Evolutionary conservation across 1,140 invertebrate genomes (phyloP), one percentile per base, ranked within the genome.

Genomic region (Wiebesia pumilae): DNA sequence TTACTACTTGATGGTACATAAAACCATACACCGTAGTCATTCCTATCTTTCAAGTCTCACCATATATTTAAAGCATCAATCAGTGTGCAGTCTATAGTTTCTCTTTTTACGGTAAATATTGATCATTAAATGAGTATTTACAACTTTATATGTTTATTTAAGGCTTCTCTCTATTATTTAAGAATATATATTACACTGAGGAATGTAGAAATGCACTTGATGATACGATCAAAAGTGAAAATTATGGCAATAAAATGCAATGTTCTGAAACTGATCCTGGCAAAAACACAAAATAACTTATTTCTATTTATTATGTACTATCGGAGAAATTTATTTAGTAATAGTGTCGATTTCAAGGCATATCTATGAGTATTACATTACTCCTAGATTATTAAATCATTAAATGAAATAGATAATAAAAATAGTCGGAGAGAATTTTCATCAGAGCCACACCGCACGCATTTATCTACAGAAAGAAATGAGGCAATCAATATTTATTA

Each of bases 1-100:
- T 84, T 77, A 83, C 51, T 40, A 77, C 82, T 77, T 84, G 82
- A 84, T 84, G 71, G 47, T 65, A 65, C 54, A 62, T 83, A 83
- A 83, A 83, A 83, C 27, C 30, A 83, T 83, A 33, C 51, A 73
- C 69, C 38, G 43, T 33, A 81, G 33, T 40, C 67, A 67, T n/a
- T 62, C 16, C 12, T 67, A 38, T 65, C 79, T 81, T 81, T 43
- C 54, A n/a, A 75, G 38, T 54, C 30, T 54, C 35, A 33, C 16
- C 43, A 35, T 54, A 33, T 58, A 58, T 79, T 79, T 79, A 58
- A 58, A 54, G 30, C 43, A 54, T 79, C 47, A 30, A 79, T 58
- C n/a, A 33, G 12, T 30, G 6, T 47, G 9, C 35, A 47, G 16
- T 71, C 69, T 38, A n/a, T 24, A 47, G 19, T 71, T 71, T 38